Evolutionary conservation across 2,113 vertebrate species (phyloP).

Genomic region (Heterocephalus glaber): DNA sequence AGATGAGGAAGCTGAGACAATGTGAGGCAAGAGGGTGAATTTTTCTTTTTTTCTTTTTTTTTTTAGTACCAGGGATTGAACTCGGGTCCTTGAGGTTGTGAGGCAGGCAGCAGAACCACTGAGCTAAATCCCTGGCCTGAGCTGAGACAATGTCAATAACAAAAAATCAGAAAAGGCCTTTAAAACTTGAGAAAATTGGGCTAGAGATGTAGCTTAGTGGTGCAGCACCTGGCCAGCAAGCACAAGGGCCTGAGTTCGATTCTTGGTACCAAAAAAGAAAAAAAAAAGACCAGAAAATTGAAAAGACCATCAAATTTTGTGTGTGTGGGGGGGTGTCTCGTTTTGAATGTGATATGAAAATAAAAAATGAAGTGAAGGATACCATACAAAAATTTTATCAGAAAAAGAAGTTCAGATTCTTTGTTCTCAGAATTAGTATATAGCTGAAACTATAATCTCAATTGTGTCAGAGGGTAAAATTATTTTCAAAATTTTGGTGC

Average conservation of each 20-base stretch:
- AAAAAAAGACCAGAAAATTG: background rate
- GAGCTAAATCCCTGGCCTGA: too few species aligned
- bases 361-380: background rate
- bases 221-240: background rate
- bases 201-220: background rate
- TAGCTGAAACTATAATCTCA: background rate
- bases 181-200: background rate
- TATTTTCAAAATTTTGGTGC: background rate
- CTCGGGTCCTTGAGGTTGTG: too few species aligned
- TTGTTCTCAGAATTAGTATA: background rate
- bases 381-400: background rate
- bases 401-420: background rate
- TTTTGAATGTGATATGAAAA: background rate
- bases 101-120: too few species aligned
- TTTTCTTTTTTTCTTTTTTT: too few species aligned
- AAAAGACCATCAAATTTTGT: background rate
- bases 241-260: background rate
- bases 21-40: background rate
- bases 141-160: background rate
- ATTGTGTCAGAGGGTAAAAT: background rate
- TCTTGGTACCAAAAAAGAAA: background rate
- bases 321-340: background rate
- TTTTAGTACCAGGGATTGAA: too few species aligned
- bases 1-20: background rate
- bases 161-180: background rate